phyloP scores from a whole-genome alignment of 2,888 invertebrate species.

The Acronicta psi region DNA sequence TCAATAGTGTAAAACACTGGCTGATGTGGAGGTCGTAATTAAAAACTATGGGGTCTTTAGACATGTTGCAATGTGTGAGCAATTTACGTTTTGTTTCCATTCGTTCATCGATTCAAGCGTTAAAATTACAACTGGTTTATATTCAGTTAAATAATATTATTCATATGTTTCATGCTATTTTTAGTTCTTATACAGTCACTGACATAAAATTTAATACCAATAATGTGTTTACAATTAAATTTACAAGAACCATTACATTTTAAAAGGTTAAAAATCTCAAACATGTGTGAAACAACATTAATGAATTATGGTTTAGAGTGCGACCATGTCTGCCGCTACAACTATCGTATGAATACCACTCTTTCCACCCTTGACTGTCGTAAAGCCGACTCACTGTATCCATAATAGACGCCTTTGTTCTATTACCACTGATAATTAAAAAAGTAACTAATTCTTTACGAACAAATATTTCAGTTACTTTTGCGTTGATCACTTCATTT shows the following conservation, averaged over 20 bases:
- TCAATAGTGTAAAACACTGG: too few relatives aligned
- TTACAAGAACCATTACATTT: constrained; percentile 16
- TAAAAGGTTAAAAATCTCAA: constrained; percentile 25
- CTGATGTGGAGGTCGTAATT: too few relatives aligned
- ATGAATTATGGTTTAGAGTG: constrained; percentile 5
- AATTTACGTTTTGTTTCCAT: too few relatives aligned
- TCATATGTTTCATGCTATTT: background rate
- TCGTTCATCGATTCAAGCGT: too few relatives aligned
- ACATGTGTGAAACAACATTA: constrained; percentile 18
- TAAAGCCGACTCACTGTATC: background rate
- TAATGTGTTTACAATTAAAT: constrained; percentile 35
- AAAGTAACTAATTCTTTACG: too few relatives aligned
- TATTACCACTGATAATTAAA: too few relatives aligned
- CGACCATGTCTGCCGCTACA: constrained; percentile 2
- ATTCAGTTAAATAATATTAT: background rate
- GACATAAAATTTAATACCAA: constrained; percentile 19
- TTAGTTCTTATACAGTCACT: background rate
- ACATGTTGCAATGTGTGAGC: too few relatives aligned
- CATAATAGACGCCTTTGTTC: background rate
- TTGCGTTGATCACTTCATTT: too few relatives aligned
- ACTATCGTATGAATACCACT: background rate
- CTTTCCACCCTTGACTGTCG: background rate
- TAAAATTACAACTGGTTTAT: too few relatives aligned
- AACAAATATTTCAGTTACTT: too few relatives aligned
- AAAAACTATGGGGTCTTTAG: too few relatives aligned